Conservation (phyloP, 2,888 invertebrate genomes). For the Eristalis tenax region DNA sequence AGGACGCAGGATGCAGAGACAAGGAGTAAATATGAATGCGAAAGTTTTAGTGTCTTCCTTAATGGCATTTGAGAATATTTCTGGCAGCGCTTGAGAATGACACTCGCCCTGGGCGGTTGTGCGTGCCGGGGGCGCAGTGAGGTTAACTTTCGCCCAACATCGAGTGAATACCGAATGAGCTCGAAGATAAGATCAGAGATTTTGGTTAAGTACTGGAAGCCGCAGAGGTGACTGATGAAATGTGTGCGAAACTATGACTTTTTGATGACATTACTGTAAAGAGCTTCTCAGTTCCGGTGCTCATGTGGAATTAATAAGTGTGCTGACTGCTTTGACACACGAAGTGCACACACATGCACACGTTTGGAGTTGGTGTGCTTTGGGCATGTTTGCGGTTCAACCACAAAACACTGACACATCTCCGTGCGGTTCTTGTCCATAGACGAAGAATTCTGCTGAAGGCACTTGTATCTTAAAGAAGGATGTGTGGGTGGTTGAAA, state of each 20-base stretch:
- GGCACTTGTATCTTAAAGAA: neutral
- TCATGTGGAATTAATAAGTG: neutral
- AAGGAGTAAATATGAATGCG: neutral
- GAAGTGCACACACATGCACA: neutral
- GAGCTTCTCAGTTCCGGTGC: neutral
- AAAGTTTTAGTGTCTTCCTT: neutral
- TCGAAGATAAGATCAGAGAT: neutral
- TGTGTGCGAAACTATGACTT: neutral
- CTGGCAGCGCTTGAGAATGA: neutral
- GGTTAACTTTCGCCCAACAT: neutral
- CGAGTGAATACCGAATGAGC: neutral
- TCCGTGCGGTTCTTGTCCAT: neutral
- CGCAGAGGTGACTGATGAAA: neutral
- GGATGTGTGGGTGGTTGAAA: neutral
- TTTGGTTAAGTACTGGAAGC: no score
- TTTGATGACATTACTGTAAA: neutral
- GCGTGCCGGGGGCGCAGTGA: neutral
- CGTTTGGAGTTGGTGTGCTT: neutral
- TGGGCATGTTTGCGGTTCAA: neutral
- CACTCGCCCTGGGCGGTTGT: neutral
- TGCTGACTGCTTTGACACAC: neutral
- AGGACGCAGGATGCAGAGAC: neutral
- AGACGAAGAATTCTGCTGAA: neutral
- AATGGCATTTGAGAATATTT: slow-evolving; percentile 10
- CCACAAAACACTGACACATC: neutral